Conservation (phyloP, 1,140 invertebrate species). For the Oryctes rhinoceros region DNA sequence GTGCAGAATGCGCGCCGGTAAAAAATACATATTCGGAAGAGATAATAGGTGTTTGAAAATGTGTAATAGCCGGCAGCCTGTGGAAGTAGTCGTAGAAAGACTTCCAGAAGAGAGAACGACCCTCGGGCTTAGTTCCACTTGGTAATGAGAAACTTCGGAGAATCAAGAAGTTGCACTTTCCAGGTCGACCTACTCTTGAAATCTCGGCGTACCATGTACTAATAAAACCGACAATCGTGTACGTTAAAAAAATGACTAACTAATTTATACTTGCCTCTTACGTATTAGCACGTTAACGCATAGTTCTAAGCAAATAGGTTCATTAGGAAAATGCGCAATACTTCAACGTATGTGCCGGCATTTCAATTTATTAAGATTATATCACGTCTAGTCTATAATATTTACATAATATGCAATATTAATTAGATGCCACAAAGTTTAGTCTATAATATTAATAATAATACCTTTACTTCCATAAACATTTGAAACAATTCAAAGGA, state of each 20-base stretch:
- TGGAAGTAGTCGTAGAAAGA: slow-evolving; percentile 35
- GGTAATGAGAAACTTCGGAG: slow-evolving; percentile 45
- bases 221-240: neutral
- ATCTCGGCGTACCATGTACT: neutral
- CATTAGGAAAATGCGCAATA: no score
- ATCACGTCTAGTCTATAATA: no score
- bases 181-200: slow-evolving; percentile 29
- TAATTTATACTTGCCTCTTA: slow-evolving; percentile 30
- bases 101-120: slow-evolving; percentile 46
- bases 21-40: neutral
- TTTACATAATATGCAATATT: no score
- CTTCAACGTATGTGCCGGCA: no score
- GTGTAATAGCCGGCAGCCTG: slow-evolving; percentile 15
- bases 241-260: neutral
- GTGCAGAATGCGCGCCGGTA: neutral
- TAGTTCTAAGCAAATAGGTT: no score
- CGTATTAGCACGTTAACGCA: neutral
- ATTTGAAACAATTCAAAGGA: no score
- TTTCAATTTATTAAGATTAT: no score
- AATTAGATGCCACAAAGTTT: no score
- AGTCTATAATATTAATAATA: no score
- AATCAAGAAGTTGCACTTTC: slow-evolving; percentile 31
- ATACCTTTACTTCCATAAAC: no score
- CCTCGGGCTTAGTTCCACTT: slow-evolving; percentile 47
- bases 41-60: neutral